Evolutionary conservation across 2,113 vertebrate genomes (phyloP).

Genomic region (Sorex fumeus): DNA sequence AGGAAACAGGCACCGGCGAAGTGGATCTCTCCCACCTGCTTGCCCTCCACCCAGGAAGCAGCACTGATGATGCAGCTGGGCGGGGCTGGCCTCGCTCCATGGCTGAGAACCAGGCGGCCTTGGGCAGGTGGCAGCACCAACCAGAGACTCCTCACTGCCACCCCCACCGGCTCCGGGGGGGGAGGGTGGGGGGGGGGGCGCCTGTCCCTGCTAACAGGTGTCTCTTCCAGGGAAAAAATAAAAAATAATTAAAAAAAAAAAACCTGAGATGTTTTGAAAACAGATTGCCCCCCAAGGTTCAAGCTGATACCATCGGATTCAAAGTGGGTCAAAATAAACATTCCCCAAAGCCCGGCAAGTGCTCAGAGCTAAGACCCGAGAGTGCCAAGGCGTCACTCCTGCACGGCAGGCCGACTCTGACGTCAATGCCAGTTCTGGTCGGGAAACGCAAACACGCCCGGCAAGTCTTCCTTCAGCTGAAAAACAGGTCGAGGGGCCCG

Average conservation of each 20-base stretch:
- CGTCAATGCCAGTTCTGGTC: constrained; percentile 55
- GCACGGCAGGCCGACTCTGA: constrained; percentile 30
- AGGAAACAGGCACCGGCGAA: background rate
- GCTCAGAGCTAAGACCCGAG: background rate
- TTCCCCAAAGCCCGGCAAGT: background rate
- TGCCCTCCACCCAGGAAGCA: too few species aligned
- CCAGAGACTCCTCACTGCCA: too few species aligned
- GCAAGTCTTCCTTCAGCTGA: constrained; percentile 44
- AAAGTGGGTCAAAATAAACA: background rate
- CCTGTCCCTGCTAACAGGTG: too few species aligned
- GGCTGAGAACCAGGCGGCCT: too few species aligned
- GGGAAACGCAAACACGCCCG: constrained; percentile 66
- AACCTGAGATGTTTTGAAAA: background rate
- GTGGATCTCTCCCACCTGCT: too few species aligned
- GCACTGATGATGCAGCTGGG: too few species aligned
- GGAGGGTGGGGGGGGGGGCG: background rate
- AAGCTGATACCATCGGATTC: background rate
- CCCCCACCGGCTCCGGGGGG: background rate
- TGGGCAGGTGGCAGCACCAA: background rate
- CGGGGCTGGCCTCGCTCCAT: too few species aligned
- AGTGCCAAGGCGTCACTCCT: constrained; percentile 3
- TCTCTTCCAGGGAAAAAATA: background rate
- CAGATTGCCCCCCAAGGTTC: background rate
- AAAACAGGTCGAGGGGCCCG: constrained; percentile 71
- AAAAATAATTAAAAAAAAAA: background rate